Base-by-base conservation (phyloP, 2,888 invertebrate genomes). In the Nomada fucata region DNA sequence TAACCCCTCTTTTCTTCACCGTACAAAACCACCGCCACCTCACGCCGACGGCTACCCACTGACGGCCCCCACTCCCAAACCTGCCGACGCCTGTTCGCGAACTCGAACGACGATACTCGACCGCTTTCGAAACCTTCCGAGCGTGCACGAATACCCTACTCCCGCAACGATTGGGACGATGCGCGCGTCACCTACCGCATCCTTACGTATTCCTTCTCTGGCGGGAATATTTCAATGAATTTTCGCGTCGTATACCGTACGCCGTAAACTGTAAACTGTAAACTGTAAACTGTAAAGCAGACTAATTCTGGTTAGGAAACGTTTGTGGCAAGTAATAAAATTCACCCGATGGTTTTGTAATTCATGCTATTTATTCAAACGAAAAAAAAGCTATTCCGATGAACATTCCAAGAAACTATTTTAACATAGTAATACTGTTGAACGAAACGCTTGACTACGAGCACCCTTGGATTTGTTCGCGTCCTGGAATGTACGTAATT, bases 341-440 rank as follows among this genome's bases (percentile, higher is more conserved):
- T 5, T 11, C 20, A 3, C 42, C 20, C 7, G 11, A 4, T 26
- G 44, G 23, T 2, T n/a, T 65, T 52, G 23, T 13, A 13, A 67
- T 29, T 53, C 47, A 75, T 23, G 52, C 15, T 59, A 18, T 81
- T 83, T 74, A 82, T 77, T 81, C 55, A 23, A 55, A 60, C 65
- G 64, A 64, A 69, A 72, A 29, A 29, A 23, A n/a, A 65, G 65
- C 26, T 11, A 23, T 68, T 72, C 26, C 53, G 23, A 26, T 42
- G 23, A 68, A 81, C 57, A 70, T 44, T 81, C 47, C 63, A 29
- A 60, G 47, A 69, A 50, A 15, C 11, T 63, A 63, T 18, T 80
- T 70, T 53, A 20, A 65, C 50, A 83, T 52, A 20, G 80, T 91
- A 89, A 91, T 89, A 91, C 90, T 91, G 90, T 86, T 85, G 85